phyloP scores from a whole-genome alignment of 2,888 invertebrate genomes.

The Bellardia pandia region DNA sequence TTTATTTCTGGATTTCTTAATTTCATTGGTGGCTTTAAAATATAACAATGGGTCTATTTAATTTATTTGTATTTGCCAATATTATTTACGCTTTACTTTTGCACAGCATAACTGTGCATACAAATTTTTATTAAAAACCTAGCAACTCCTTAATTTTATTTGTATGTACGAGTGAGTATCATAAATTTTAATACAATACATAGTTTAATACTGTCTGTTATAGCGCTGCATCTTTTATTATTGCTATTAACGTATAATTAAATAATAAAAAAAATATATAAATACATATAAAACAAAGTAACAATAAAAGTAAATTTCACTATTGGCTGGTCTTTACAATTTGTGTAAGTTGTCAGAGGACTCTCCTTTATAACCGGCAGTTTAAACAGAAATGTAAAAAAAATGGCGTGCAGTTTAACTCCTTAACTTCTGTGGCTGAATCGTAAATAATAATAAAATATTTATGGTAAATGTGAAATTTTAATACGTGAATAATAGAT shows the following conservation, averaged over 20 bases:
- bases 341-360: background rate
- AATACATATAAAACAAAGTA: constrained; percentile 4
- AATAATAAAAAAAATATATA: constrained; percentile 3
- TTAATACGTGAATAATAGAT: too few species aligned
- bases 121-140: too few species aligned
- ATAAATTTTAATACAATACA: too few species aligned
- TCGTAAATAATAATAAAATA: background rate
- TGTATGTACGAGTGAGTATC: too few species aligned
- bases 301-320: constrained; percentile 7
- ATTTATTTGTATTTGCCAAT: background rate
- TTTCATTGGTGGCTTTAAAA: too few species aligned
- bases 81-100: background rate
- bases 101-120: background rate
- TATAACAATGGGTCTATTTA: too few species aligned
- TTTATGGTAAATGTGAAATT: background rate
- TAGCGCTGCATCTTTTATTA: background rate
- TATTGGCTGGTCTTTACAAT: background rate
- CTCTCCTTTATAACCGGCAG: background rate
- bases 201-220: background rate
- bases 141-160: too few species aligned
- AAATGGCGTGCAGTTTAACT: background rate
- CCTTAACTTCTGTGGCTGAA: background rate
- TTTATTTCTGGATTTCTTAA: too few species aligned
- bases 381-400: background rate
- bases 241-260: constrained; percentile 24